Evolutionary conservation across 2,113 vertebrate species (phyloP), one percentile per base, ranked within the genome.

Genomic region (Misgurnus mizolepis): DNA sequence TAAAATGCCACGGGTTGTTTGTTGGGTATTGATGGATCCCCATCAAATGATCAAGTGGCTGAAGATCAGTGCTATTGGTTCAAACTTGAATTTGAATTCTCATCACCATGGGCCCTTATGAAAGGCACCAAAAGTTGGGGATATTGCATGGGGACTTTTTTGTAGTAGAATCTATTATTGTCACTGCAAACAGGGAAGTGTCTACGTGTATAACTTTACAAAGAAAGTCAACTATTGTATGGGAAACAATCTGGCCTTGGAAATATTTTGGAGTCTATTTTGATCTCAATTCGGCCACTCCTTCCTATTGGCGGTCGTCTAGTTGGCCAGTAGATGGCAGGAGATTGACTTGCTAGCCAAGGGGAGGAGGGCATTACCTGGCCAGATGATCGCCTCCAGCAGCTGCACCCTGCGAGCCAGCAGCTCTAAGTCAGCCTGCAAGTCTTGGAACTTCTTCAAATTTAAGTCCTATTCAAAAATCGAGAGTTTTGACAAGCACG

Each of bases 341-440:
- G 56, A 49, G 50, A 55, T 45, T 71, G 70, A 56, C 69, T 79
- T 82, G 73, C 79, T 73, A 79, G 85, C 85, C 84, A 83, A 81
- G 83, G 81, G 79, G 22, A 77, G 34, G 49, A 7, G 60, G 84
- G 85, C 61, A 58, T 98, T 99, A 99, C 97, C 97, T 99, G 97
- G 97, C 97, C 97, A 97, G 93, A 96, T 96, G 96, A 98, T 98
- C 92, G 96, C 96, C 95, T 99, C 97, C 95, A 98, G 95, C 92
- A 99, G 94, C 92, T 95, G 97, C 95, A 98, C 96, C 94, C 96
- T 96, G 95, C 96, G 95, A 95, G 96, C 95, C 94, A 98, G 96
- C 95, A 98, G 94, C 95, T 99, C 96, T 93, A 98, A 95, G 92
- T 92, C 96, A 92, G 96, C 96, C 93, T 96, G 97, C 94, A 97